phyloP scores from a whole-genome alignment of 1,140 invertebrate genomes.

The Anoplolepis gracilipes region DNA sequence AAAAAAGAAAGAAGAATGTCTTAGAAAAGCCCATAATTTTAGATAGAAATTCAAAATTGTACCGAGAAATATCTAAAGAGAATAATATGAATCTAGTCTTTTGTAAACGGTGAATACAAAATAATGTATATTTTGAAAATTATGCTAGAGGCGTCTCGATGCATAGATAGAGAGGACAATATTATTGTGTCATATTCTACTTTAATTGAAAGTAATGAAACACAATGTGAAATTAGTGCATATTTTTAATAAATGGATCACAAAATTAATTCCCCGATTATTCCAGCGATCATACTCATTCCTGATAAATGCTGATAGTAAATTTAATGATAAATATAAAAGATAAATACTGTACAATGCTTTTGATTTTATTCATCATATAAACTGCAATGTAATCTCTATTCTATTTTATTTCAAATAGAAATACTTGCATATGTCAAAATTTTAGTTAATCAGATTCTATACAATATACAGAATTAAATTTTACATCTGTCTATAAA shows the following conservation, averaged over 20 bases:
- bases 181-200: conserved; percentile 78
- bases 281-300: background rate
- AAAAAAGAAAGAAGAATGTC: conserved; percentile 1
- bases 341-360: no score
- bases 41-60: conserved; percentile 75
- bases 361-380: no score
- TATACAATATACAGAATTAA: no score
- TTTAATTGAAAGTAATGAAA: conserved; percentile 83
- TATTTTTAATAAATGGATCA: conserved; percentile 86
- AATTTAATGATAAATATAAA: no score
- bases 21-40: conserved; percentile 44
- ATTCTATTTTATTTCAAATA: no score
- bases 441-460: no score
- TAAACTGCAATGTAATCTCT: no score
- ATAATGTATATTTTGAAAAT: conserved; percentile 83
- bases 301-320: no score
- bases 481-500: no score
- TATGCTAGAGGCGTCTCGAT: conserved; percentile 76
- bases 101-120: conserved; percentile 77
- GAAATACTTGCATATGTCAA: no score
- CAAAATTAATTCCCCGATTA: conserved; percentile 60
- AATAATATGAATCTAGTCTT: conserved; percentile 78
- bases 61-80: conserved; percentile 64
- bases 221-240: conserved; percentile 83
- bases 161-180: conserved; percentile 80